Base-by-base conservation (phyloP, 1,140 invertebrate genomes). In the Campodea augens region DNA sequence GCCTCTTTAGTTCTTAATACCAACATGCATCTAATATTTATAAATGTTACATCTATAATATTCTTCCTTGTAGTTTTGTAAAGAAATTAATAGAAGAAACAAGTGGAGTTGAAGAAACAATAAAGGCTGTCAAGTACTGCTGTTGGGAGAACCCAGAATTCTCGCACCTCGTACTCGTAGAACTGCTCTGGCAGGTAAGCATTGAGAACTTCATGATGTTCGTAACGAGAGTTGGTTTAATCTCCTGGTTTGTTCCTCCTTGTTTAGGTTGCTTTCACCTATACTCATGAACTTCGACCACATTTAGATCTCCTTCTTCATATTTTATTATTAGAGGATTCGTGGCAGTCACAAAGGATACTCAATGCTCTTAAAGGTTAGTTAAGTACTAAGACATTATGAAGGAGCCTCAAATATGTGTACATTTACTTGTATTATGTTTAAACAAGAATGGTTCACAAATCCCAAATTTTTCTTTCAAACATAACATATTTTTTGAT, bases 131-230 rank as follows among this genome's bases (percentile, higher is more conserved):
- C 2, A 83, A 93, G 65, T 96, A 86, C 61, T 82, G 89, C 58
- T 88, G 82, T 54, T 97, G 91, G 91, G 91, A 97, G 62, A 93
- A 96, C 70, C 84, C 87, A 15, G 77, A 82, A 48, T 88, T 95
- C 60, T 93, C 89, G 10, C 75, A 82, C 39, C 74, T 74, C 13
- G 84, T 91, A 22, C 70, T 96, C 4, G 78, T 77, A 36, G 91
- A 97, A 67, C 63, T 96, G 20, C 64, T 96, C 15, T 93, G 87
- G 85, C 84, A 89, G 57, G 85, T n/a, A n/a, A n/a, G n/a, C n/a
- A n/a, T n/a, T n/a, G n/a, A n/a, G n/a, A 37, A 44, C 18, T 39
- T 39, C 15, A 21, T n/a, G n/a, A n/a, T n/a, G n/a, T n/a, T n/a
- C n/a, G n/a, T n/a, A n/a, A n/a, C n/a, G n/a, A n/a, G n/a, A n/a